These are phyloP conservation scores for Spodoptera picta DNA, from an alignment of 2,888 invertebrate species.

Conservation along the genomic window DNA sequence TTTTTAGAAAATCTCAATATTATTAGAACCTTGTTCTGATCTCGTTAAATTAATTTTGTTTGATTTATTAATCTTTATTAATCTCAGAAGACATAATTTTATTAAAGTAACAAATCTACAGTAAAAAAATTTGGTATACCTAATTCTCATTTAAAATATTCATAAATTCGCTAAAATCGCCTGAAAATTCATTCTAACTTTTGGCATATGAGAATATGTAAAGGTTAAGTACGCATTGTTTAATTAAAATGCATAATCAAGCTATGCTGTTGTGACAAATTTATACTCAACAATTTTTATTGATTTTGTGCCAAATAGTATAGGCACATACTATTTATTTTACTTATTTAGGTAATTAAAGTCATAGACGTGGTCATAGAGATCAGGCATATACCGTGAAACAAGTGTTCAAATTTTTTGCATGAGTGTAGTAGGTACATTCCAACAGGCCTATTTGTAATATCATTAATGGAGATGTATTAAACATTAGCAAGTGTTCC, in stretches of 20 bases:
- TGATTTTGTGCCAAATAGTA: constrained; percentile 6
- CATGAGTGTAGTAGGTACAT: not conserved
- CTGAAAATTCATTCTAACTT: not conserved
- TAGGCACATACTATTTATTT: no score
- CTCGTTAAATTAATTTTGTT: no score
- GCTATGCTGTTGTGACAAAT: constrained; percentile 18
- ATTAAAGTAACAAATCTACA: no score
- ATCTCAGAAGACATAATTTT: no score
- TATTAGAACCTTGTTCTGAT: no score
- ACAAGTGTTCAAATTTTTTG: not conserved
- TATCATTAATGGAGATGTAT: constrained; percentile 14
- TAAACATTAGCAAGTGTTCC: constrained; percentile 32
- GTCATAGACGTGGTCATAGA: no score
- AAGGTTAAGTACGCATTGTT: constrained; percentile 28
- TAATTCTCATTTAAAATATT: no score
- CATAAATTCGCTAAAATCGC: not conserved
- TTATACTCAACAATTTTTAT: constrained; percentile 17
- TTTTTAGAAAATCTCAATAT: no score
- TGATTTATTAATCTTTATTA: no score
- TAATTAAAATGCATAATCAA: constrained; percentile 6
- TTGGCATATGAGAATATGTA: not conserved
- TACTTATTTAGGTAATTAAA: no score
- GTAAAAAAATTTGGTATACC: no score
- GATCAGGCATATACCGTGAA: no score
- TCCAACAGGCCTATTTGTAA: constrained; percentile 4